Percentiles rank a stretch among this genome's conserved stretches.
phyloP scores from a whole-genome alignment of 2,888 invertebrate genomes.

The Orchesella flavescens region DNA sequence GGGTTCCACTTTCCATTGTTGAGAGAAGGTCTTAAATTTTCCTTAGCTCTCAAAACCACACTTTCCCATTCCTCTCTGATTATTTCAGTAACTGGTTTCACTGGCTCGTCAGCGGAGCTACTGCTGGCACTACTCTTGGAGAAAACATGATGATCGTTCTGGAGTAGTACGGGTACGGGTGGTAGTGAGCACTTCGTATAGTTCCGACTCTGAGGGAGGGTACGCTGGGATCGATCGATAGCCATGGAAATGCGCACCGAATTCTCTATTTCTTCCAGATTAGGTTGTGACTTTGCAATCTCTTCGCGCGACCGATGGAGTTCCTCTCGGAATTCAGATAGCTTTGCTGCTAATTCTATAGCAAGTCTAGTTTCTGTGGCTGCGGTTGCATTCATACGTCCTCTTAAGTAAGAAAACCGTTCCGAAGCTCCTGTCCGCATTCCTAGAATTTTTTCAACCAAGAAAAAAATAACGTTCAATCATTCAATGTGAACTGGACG shows the following conservation, averaged over 20 bases:
- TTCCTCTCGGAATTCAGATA: slow-evolving; percentile 65
- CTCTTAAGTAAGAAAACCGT: slow-evolving; percentile 45
- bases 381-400: slow-evolving; percentile 53
- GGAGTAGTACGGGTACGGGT: slow-evolving; percentile 24
- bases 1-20: slow-evolving; percentile 30
- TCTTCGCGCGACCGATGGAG: slow-evolving; percentile 69
- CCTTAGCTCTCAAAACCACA: slow-evolving; percentile 54
- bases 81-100: slow-evolving; percentile 54
- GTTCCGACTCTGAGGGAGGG: slow-evolving; percentile 59
- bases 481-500: not conserved
- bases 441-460: slow-evolving; percentile 28
- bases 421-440: slow-evolving; percentile 54
- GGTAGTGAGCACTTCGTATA: slow-evolving; percentile 26
- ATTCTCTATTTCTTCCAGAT: slow-evolving; percentile 64
- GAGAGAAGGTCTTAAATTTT: slow-evolving; percentile 39
- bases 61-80: slow-evolving; percentile 55
- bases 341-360: slow-evolving; percentile 66
- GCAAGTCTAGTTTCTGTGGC: slow-evolving; percentile 41
- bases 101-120: slow-evolving; percentile 36
- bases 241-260: slow-evolving; percentile 70
- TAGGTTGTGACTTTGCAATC: slow-evolving; percentile 65
- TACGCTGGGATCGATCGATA: slow-evolving; percentile 70
- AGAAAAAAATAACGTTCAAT: no score
- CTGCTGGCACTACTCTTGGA: slow-evolving; percentile 2
- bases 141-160: not conserved